Base-by-base conservation (phyloP, 2,797 vertebrate species). In the Potorous gilbertii region DNA sequence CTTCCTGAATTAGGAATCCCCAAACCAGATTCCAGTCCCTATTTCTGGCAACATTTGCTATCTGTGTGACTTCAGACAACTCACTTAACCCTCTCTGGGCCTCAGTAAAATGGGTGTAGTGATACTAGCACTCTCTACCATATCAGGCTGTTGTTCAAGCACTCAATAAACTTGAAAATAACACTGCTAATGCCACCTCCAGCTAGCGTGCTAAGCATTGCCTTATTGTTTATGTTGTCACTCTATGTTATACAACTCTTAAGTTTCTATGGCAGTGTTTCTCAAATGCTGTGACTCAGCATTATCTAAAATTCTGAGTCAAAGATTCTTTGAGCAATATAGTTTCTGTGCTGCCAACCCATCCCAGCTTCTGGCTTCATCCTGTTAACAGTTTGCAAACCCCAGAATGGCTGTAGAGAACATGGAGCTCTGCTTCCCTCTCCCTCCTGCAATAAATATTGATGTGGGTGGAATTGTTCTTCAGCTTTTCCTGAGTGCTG, bases 341-440 rank as follows among this genome's bases (percentile, higher is more conserved):
- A 59, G 91, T 93, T 95, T 66, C 90, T n/a, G 0, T 18, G 55
- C 93, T 96, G 92, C 96, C 95, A 96, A 92, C 89, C 92, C 95
- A 95, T 93, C 97, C 98, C 89, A 95, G 97, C 96, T 94, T 94
- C 94, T 95, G 50, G 31, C 95, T 94, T 91, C 87, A 56, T 92
- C 56, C 62, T 93, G 96, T 96, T 94, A 96, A 96, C 94, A 93
- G 57, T 16, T 0, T 46, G 91, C 95, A 97, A 97, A 66, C 90
- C 95, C 94, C 92, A 11, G 5, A 93, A 90, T 87, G 95, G 31
- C 95, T 94, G 91, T 62, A 54, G 56, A 96, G 96, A 97, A 98
- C 97, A 96, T 31, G 87, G 92, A 54, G 97, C 95, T 97, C 96
- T 94, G 95, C 96, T 57, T 90, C 93, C 98, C 93, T 54, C 12